Conservation (phyloP, 1,140 invertebrate genomes). For the Condylostylus longicornis region DNA sequence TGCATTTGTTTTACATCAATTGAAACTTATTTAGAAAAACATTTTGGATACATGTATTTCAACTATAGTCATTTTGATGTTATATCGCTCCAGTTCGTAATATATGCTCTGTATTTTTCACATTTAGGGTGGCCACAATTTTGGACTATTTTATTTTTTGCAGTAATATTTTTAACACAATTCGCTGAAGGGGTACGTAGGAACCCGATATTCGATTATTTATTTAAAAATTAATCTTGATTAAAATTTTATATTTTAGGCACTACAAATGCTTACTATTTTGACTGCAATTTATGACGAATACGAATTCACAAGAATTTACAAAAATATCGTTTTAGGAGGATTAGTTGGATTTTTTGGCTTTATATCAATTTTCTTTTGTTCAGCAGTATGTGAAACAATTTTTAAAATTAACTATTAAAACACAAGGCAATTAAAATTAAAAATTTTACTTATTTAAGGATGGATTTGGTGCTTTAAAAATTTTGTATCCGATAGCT, state of each 20-base stretch:
- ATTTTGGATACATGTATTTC: too few relatives aligned
- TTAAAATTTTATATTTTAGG: too few relatives aligned
- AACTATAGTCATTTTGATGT: background rate
- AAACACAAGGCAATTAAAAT: too few relatives aligned
- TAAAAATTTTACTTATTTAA: too few relatives aligned
- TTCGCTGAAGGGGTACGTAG: background rate
- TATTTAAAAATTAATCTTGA: too few relatives aligned
- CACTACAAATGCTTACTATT: background rate
- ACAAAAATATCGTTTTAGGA: too few relatives aligned
- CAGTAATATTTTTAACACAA: background rate
- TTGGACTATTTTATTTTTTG: background rate
- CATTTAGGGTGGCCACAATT: background rate
- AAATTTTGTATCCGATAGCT: too few relatives aligned
- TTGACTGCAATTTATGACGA: background rate
- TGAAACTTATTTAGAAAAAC: too few relatives aligned
- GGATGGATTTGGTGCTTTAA: too few relatives aligned
- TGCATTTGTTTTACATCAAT: too few relatives aligned
- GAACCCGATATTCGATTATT: background rate
- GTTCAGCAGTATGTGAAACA: background rate
- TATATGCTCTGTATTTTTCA: background rate
- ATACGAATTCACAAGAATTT: background rate
- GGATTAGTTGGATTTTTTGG: background rate
- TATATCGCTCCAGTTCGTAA: background rate
- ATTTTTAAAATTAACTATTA: too few relatives aligned
- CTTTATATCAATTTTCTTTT: background rate